Conservation (phyloP, 2,113 vertebrate species). For the Parus major region DNA sequence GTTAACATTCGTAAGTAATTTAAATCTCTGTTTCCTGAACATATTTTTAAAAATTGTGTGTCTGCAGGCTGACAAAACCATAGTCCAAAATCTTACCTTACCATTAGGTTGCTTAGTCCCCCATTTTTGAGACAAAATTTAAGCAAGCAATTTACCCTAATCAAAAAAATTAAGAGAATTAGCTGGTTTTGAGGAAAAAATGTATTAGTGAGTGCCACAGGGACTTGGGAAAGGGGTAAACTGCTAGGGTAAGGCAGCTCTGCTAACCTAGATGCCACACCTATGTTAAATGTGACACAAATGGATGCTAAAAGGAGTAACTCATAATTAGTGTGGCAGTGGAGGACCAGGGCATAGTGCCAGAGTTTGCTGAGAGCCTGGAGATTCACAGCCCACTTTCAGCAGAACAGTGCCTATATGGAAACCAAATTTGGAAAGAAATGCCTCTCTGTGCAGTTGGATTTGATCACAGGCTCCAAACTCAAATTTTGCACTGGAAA, state of each 20-base stretch:
- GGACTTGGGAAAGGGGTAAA: neutral
- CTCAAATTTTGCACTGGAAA: neutral
- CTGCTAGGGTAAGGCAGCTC: neutral
- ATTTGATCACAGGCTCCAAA: neutral
- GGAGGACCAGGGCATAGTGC: neutral
- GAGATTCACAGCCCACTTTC: neutral
- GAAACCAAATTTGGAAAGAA: neutral
- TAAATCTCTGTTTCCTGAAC: neutral
- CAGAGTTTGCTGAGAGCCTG: neutral
- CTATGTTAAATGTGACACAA: neutral
- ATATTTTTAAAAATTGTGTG: rapidly evolving
- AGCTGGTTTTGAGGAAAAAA: neutral
- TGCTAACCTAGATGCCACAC: neutral
- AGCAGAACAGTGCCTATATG: neutral
- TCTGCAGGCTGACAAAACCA: neutral
- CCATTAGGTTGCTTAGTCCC: neutral
- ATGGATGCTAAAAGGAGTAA: neutral
- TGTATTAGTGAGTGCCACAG: neutral
- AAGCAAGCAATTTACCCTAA: neutral
- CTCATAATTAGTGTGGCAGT: neutral
- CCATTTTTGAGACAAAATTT: neutral
- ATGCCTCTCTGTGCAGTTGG: neutral
- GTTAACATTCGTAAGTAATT: neutral
- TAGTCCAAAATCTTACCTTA: neutral
- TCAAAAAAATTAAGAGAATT: no score